These are phyloP conservation scores for Cladorhizidae sp. DNA, from an alignment of 37 sponge, comb jelly and placozoan species.

Conservation along the genomic window DNA sequence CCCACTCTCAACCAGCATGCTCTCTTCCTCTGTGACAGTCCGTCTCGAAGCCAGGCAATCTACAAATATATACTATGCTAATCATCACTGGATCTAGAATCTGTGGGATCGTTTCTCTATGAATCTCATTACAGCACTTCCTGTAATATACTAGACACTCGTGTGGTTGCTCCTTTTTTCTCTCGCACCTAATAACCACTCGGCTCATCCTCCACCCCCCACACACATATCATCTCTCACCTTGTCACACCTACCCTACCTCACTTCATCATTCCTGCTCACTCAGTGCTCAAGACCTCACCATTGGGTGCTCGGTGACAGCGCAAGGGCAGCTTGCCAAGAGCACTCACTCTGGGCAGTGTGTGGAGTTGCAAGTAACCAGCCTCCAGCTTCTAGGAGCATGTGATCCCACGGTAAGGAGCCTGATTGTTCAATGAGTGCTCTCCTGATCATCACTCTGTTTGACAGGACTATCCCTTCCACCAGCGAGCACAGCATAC, in stretches of 20 bases:
- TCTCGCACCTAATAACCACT: too few relatives aligned
- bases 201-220: neutral
- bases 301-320: slow-evolving; percentile 59
- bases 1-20: too few relatives aligned
- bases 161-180: too few relatives aligned
- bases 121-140: too few relatives aligned
- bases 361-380: slow-evolving; percentile 42
- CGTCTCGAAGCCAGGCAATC: too few relatives aligned
- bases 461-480: slow-evolving; percentile 69
- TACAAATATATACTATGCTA: too few relatives aligned
- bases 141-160: too few relatives aligned
- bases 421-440: neutral
- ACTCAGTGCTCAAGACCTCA: slow-evolving; percentile 11
- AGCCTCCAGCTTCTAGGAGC: slow-evolving; percentile 47
- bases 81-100: too few relatives aligned
- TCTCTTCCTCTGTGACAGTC: too few relatives aligned
- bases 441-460: neutral
- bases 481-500: slow-evolving; percentile 47
- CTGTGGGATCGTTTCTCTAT: too few relatives aligned
- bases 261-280: too few relatives aligned
- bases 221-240: neutral
- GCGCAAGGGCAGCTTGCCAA: slow-evolving; percentile 43
- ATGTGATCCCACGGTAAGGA: slow-evolving; percentile 57
- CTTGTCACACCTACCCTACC: too few relatives aligned
- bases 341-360: slow-evolving; percentile 44